Evolutionary conservation across 2,888 invertebrate species (phyloP).

Genomic region (Gastracanthus pulcherrimus): DNA sequence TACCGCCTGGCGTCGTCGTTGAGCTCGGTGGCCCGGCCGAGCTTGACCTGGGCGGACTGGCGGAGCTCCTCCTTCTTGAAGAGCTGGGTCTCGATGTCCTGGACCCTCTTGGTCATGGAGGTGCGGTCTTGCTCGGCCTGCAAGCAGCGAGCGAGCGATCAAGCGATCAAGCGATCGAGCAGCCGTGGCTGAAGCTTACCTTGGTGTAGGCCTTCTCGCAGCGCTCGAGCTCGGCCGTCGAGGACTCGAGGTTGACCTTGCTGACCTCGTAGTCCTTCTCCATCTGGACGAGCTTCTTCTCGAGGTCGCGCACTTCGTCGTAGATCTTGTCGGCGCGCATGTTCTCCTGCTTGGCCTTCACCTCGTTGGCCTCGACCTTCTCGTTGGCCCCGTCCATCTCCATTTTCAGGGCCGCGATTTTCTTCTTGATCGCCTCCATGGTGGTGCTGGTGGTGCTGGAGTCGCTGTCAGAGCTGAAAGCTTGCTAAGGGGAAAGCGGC

Average conservation of each 20-base stretch:
- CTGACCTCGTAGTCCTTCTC: slow-evolving; percentile 93
- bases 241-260: slow-evolving; percentile 93
- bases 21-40: slow-evolving; percentile 84
- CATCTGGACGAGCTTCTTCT: slow-evolving; percentile 96
- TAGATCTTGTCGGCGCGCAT: slow-evolving; percentile 80
- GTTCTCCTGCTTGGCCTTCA: slow-evolving; percentile 80
- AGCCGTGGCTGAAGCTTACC: slow-evolving; percentile 77
- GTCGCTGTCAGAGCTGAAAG: not conserved
- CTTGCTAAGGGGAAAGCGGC: not conserved
- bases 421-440: slow-evolving; percentile 88
- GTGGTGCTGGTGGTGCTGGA: not conserved
- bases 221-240: slow-evolving; percentile 95
- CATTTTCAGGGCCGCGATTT: slow-evolving; percentile 86
- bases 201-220: slow-evolving; percentile 93
- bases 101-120: slow-evolving; percentile 82
- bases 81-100: slow-evolving; percentile 84
- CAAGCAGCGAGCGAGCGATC: not conserved
- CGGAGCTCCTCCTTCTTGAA: slow-evolving; percentile 84
- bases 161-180: not conserved
- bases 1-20: slow-evolving; percentile 87
- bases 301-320: slow-evolving; percentile 96
- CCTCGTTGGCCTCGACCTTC: slow-evolving; percentile 83
- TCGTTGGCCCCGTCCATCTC: slow-evolving; percentile 86
- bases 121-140: slow-evolving; percentile 84
- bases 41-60: slow-evolving; percentile 81